These are phyloP conservation scores for Doris montereyensis DNA, from an alignment of 2,888 invertebrate genomes.

Conservation along the genomic window DNA sequence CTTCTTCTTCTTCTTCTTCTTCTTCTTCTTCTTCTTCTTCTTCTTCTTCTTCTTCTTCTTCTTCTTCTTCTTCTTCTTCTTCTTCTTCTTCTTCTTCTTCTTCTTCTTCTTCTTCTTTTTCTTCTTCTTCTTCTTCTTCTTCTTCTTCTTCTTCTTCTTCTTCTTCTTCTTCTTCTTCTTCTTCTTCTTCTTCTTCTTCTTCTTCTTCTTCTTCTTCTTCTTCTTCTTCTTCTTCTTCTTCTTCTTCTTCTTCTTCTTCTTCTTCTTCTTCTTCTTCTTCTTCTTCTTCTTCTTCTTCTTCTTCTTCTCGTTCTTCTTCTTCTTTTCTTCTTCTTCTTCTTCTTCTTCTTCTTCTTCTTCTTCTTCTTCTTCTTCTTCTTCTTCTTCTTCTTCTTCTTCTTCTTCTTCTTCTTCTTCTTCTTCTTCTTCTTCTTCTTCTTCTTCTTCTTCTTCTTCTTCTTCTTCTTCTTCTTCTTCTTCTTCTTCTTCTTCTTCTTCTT, in stretches of 20 bases:
- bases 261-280: conserved; percentile 51
- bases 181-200: conserved; percentile 42
- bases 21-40: no score
- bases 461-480: background rate
- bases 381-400: background rate
- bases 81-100: no score
- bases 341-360: conserved; percentile 54
- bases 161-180: conserved; percentile 39
- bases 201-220: conserved; percentile 38
- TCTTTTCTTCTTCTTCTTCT: conserved; percentile 65
- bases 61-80: no score
- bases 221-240: no score
- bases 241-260: conserved; percentile 59
- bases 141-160: background rate
- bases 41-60: background rate
- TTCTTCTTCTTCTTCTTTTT: no score
- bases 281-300: conserved; percentile 58
- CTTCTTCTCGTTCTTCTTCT: conserved; percentile 57
- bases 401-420: background rate
- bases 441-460: background rate
- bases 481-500: no score
- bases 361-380: conserved; percentile 32
- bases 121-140: background rate
- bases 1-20: no score
- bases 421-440: background rate